These are phyloP conservation scores for Sitta carolinensis DNA, from an alignment of 2,797 vertebrate species.

Conservation along the genomic window DNA sequence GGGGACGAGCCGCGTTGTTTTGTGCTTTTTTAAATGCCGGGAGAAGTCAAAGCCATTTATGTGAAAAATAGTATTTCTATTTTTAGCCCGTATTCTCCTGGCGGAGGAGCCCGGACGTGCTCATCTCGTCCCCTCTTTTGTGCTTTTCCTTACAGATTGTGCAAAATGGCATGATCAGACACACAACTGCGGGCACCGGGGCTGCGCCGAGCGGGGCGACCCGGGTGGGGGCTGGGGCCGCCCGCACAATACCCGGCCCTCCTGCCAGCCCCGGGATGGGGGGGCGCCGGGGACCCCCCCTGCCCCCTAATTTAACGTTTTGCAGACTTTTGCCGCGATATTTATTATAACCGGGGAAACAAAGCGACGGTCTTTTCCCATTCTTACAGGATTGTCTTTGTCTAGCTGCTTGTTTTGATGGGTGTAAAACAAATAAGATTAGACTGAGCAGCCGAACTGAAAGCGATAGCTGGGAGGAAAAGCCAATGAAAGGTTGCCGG, in stretches of 20 bases:
- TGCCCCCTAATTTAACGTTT: constrained; percentile 35
- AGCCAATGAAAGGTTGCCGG: constrained; percentile 88
- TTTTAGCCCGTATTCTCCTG: constrained; percentile 75
- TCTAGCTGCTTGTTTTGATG: constrained; percentile 87
- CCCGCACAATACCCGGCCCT: constrained; percentile 69
- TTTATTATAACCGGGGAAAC: constrained; percentile 70
- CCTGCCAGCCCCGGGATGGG: constrained; percentile 40
- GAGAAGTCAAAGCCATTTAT: constrained; percentile 71
- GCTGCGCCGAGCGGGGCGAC: constrained; percentile 68
- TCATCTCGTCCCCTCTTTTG: constrained; percentile 64
- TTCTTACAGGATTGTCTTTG: constrained; percentile 86
- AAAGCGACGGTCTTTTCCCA: constrained; percentile 80
- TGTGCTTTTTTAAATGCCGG: constrained; percentile 46
- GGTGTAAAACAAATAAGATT: constrained; percentile 90
- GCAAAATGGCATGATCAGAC: constrained; percentile 77
- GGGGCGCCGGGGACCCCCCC: not conserved
- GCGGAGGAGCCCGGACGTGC: constrained; percentile 67
- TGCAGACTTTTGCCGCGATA: constrained; percentile 53
- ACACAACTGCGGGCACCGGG: constrained; percentile 65
- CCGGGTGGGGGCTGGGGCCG: constrained; percentile 48
- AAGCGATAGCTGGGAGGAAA: constrained; percentile 88
- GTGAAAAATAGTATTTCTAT: constrained; percentile 81
- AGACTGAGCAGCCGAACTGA: constrained; percentile 87
- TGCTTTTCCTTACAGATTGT: constrained; percentile 65
- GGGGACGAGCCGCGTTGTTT: constrained; percentile 34